Conservation (phyloP, 2,113 vertebrate species). For the Paradoxurus hermaphroditus region DNA sequence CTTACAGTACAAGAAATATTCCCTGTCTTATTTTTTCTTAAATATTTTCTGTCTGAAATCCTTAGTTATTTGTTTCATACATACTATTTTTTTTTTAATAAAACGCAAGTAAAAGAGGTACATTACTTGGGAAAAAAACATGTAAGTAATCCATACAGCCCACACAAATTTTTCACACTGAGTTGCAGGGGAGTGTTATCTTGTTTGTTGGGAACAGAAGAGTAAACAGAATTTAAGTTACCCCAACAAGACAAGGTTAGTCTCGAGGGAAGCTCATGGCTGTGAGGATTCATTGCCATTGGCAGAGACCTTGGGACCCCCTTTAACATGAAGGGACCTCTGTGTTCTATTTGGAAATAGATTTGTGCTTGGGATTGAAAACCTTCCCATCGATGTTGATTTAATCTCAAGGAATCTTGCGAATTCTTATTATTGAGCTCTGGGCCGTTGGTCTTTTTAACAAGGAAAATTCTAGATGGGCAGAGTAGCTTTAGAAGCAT, state of each 20-base stretch:
- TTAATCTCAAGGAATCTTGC: neutral
- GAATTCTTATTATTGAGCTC: neutral
- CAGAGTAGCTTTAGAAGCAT: neutral
- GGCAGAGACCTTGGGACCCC: neutral
- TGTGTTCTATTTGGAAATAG: neutral
- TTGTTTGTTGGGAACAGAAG: neutral
- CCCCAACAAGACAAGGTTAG: neutral
- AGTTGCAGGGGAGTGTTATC: neutral
- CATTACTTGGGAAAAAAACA: neutral
- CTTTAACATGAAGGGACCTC: neutral
- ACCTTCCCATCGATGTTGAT: neutral
- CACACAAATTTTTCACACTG: neutral
- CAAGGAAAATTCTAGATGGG: neutral
- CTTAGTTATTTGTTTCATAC: neutral
- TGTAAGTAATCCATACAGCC: fast-evolving
- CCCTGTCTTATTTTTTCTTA: neutral
- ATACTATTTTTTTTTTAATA: neutral
- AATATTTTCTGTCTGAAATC: neutral
- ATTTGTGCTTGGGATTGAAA: neutral
- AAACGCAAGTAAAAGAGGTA: neutral
- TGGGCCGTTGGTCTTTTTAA: neutral
- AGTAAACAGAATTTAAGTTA: neutral
- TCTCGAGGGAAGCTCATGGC: neutral
- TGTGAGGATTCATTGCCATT: neutral
- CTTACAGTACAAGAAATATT: neutral